Evolutionary conservation across 2,113 vertebrate genomes (phyloP), one percentile per base, ranked within the genome.

Genomic region (Equus quagga): DNA sequence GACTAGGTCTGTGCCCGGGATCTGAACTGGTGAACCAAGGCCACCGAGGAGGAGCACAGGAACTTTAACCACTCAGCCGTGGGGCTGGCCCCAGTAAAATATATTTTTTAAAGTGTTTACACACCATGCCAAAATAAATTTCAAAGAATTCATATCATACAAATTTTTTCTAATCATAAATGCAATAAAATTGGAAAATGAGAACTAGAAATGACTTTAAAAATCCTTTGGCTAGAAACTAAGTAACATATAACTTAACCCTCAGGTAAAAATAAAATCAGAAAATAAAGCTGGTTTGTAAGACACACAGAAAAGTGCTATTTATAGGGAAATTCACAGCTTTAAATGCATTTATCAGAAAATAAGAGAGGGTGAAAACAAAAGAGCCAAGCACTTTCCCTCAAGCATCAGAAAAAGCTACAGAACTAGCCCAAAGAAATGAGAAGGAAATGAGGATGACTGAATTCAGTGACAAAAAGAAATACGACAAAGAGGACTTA

Each of bases 131-230:
- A 62, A 21, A 82, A 65, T 28, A 76, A 33, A 90, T 93, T 46
- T 81, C 56, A 91, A 91, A 87, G 75, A 82, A 46, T 12, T 65
- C 2, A 87, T 72, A 84, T 36, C 41, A 76, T 33, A 70, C 23
- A 81, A 65, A 87, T 19, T 72, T 81, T 96, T 93, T 81, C 44
- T 70, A 36, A 91, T 91, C 41, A 91, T 44, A 94, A 88, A 67
- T 81, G 15, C n/a, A 94, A 56, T 36, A 89, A 84, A 88, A 89
- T 41, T 91, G 19, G 56, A 93, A 93, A 88, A 80, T 9, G 64
- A 31, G 80, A 82, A 49, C 78, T 83, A 89, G 54, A 19, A 94
- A 91, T 60, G 21, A 11, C 36, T 84, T 90, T 60, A 6, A 65
- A 88, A 67, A 64, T 64, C 46, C 17, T 91, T 73, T 51, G 41